Conservation (phyloP, 1,140 invertebrate species). For the Dufourea novaeangliae region DNA sequence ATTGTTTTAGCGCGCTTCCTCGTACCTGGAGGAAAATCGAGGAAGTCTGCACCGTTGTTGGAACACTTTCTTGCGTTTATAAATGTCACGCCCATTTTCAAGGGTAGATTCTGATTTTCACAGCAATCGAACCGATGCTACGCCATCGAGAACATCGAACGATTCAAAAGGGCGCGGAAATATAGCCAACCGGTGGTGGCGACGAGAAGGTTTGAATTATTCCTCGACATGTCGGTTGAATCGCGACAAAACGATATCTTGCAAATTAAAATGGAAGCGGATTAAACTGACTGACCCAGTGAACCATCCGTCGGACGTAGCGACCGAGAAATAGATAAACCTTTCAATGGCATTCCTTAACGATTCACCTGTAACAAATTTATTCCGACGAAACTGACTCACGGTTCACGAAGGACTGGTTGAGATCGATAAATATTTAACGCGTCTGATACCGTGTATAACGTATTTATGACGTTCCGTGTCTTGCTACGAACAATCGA, state of each 20-base stretch:
- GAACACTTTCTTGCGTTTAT: too few species aligned
- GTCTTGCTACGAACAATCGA: neutral
- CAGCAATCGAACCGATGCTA: neutral
- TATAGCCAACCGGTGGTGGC: neutral
- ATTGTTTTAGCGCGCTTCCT: conserved; percentile 23
- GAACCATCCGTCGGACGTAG: conserved; percentile 13
- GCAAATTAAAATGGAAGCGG: conserved; percentile 55
- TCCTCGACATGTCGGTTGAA: conserved; percentile 50
- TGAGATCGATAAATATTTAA: neutral
- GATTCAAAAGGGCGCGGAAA: neutral
- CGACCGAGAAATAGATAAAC: conserved; percentile 10
- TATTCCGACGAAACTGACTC: neutral
- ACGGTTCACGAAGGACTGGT: neutral
- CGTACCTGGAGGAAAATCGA: too few species aligned
- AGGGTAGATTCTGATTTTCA: too few species aligned
- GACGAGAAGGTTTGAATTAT: conserved; percentile 48
- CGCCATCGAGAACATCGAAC: neutral
- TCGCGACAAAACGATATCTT: conserved; percentile 47
- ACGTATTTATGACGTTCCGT: too few species aligned
- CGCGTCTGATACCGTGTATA: too few species aligned
- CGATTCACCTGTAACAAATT: conserved; percentile 9
- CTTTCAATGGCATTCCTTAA: conserved; percentile 19
- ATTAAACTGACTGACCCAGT: conserved; percentile 45
- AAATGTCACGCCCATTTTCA: too few species aligned
- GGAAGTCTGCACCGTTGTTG: too few species aligned